Percentiles rank a stretch among this genome's conserved stretches.
These are phyloP conservation scores for Trochalopteron elliotii DNA, from an alignment of 2,113 vertebrate species.

Conservation along the genomic window DNA sequence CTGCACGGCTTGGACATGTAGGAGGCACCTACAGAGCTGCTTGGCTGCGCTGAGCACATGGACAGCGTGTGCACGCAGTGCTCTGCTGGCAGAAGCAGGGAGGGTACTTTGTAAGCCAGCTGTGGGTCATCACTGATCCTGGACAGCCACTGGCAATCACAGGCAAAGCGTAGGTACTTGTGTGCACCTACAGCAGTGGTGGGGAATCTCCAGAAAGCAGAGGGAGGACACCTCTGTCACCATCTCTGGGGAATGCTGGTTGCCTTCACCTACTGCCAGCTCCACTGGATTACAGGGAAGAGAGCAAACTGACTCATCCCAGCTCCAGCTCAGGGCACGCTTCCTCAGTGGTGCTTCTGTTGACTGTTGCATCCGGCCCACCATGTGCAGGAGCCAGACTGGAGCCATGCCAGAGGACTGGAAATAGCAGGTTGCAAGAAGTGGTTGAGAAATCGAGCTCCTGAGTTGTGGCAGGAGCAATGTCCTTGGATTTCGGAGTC, in stretches of 20 bases:
- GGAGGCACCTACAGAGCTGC: not conserved
- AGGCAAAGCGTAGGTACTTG: accelerated
- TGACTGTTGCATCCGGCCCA: not conserved
- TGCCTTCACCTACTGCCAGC: not conserved
- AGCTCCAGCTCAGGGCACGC: not conserved
- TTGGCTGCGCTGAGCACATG: not conserved
- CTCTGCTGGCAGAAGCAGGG: not conserved
- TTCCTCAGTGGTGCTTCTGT: not conserved
- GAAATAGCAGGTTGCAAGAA: not conserved
- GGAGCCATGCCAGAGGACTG: not conserved
- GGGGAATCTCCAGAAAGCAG: not conserved
- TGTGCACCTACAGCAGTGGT: accelerated
- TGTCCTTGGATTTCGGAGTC: not conserved
- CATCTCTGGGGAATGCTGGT: not conserved
- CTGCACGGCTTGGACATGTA: accelerated
- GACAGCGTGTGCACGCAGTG: accelerated
- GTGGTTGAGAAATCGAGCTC: not conserved
- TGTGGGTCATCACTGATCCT: accelerated
- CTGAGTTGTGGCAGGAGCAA: not conserved
- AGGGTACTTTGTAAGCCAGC: not conserved
- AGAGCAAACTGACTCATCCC: not conserved
- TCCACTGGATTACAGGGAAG: not conserved
- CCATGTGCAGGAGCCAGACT: not conserved
- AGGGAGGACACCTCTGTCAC: not conserved
- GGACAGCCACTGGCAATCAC: accelerated